A percentile compares a stretch with the other conserved stretches of the same genome.
Conservation (phyloP, 2,888 invertebrate species). For the Drosophila ezoana region DNA sequence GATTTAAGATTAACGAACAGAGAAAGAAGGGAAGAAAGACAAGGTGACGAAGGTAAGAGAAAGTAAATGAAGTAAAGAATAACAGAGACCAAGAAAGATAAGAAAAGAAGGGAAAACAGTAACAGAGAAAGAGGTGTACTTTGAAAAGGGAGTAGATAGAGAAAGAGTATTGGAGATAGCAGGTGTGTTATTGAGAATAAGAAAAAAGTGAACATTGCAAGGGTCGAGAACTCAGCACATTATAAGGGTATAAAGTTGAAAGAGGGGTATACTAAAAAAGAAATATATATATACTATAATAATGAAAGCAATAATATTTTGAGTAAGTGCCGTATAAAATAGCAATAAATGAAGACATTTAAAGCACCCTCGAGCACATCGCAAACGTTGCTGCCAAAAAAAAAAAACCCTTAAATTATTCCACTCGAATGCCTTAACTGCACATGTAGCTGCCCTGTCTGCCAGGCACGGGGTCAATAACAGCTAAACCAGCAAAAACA, state of each 20-base stretch:
- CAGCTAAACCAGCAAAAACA: neutral
- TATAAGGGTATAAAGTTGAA: no score
- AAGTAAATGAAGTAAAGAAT: no score
- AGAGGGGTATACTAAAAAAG: neutral
- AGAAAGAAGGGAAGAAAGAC: neutral
- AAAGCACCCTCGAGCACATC: neutral
- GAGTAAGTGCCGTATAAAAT: neutral
- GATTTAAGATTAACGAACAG: neutral
- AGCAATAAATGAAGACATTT: neutral
- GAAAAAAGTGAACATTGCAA: no score
- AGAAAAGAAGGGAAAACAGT: no score
- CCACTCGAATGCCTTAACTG: neutral
- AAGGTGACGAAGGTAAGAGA: neutral
- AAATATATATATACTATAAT: neutral
- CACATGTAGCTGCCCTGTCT: constrained; percentile 3
- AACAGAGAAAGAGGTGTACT: no score
- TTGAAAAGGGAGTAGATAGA: no score
- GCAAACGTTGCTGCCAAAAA: neutral
- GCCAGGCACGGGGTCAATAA: constrained; percentile 5
- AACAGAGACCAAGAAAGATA: no score
- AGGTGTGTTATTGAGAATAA: no score
- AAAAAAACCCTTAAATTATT: neutral
- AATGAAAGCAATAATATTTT: neutral
- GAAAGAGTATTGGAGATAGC: no score
- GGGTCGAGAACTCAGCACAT: no score